Evolutionary conservation across 2,797 vertebrate species (phyloP).

Genomic region (Clarias platycephalus): DNA sequence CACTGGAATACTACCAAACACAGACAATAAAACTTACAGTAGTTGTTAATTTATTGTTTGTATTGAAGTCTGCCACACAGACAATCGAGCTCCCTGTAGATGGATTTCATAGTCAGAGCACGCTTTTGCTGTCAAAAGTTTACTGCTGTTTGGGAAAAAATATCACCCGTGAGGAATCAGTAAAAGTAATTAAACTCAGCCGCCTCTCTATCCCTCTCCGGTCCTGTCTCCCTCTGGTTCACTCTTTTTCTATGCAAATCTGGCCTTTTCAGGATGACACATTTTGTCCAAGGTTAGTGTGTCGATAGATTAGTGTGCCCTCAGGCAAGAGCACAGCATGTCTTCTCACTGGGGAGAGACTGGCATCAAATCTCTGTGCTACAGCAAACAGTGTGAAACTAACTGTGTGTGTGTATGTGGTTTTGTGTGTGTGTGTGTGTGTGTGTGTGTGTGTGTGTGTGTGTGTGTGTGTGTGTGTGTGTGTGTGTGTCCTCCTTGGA

Average conservation of each 20-base stretch:
- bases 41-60: constrained; percentile 6
- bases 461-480: constrained; percentile 28
- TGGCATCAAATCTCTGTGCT: constrained; percentile 23
- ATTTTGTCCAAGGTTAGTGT: constrained; percentile 61
- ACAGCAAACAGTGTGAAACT: constrained; percentile 26
- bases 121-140: constrained; percentile 44
- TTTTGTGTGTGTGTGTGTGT: constrained; percentile 29
- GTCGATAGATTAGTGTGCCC: constrained; percentile 58
- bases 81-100: constrained; percentile 11
- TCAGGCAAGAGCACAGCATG: constrained; percentile 52
- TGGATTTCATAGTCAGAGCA: constrained; percentile 44
- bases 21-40: background rate
- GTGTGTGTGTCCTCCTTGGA: constrained; percentile 37
- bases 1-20: constrained; percentile 6
- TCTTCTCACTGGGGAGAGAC: constrained; percentile 31
- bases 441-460: constrained; percentile 20
- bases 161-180: constrained; percentile 47
- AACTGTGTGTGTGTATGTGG: constrained; percentile 23
- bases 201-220: constrained; percentile 26
- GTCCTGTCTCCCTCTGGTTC: constrained; percentile 21
- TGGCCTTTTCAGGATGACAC: constrained; percentile 51
- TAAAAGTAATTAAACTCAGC: constrained; percentile 44
- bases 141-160: constrained; percentile 48
- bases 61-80: background rate
- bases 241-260: constrained; percentile 41